A percentile compares a stretch with the other conserved stretches of the same genome.
Conservation (phyloP, 2,797 vertebrate genomes). For the Onychomys torridus region DNA sequence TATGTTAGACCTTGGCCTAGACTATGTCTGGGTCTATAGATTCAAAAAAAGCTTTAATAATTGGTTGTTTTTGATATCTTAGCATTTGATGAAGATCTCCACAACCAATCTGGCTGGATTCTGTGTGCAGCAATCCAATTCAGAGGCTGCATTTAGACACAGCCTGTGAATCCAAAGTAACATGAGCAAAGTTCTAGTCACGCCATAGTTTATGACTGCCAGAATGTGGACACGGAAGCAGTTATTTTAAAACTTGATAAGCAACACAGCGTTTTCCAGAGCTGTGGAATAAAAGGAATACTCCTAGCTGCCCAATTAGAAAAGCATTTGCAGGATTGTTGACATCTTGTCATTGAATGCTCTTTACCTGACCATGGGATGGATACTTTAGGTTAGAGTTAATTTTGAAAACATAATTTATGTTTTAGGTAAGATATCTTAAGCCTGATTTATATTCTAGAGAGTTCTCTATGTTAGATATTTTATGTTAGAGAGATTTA, state of each 20-base stretch:
- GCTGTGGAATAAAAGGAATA: constrained; percentile 77
- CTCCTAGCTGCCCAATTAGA: constrained; percentile 72
- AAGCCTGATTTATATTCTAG: constrained; percentile 58
- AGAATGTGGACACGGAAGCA: constrained; percentile 83
- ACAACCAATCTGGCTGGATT: constrained; percentile 75
- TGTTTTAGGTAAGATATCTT: constrained; percentile 62
- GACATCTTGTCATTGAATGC: constrained; percentile 57
- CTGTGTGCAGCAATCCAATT: constrained; percentile 70
- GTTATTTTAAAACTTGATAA: constrained; percentile 85
- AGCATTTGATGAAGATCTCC: constrained; percentile 80
- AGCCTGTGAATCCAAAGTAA: constrained; percentile 83
- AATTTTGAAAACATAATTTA: constrained; percentile 66
- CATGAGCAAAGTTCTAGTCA: constrained; percentile 84
- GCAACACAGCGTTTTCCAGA: constrained; percentile 81
- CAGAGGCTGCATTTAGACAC: constrained; percentile 82
- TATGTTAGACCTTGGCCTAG: constrained; percentile 48
- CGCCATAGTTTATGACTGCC: constrained; percentile 82
- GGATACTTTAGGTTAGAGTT: constrained; percentile 47
- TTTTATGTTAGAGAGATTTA: constrained; percentile 60
- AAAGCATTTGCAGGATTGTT: constrained; percentile 62
- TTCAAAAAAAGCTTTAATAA: constrained; percentile 75
- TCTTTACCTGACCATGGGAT: constrained; percentile 63
- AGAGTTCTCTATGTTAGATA: constrained; percentile 60
- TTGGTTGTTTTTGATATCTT: constrained; percentile 74
- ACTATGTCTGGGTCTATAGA: constrained; percentile 43